These are phyloP conservation scores for Apodemia hepburni DNA, from an alignment of 2,888 invertebrate genomes.

Conservation along the genomic window DNA sequence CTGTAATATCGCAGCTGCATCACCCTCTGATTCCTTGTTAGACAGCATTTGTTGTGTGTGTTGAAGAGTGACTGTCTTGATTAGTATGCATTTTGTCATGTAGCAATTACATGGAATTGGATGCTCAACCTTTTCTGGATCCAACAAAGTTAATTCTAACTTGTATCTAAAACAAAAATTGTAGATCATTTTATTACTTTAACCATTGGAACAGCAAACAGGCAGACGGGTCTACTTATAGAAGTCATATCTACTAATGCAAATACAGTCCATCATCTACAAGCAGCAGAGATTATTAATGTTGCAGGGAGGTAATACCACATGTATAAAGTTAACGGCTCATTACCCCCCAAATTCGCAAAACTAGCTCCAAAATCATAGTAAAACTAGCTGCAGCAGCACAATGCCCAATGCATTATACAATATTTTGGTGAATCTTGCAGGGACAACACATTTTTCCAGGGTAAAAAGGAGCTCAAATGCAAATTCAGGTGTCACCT, in stretches of 20 bases:
- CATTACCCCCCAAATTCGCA: not conserved
- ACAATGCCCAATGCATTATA: too few species aligned
- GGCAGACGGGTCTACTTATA: not conserved
- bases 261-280: not conserved
- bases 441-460: too few species aligned
- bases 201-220: not conserved
- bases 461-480: too few species aligned
- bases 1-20: conserved; percentile 33
- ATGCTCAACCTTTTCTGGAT: conserved; percentile 85
- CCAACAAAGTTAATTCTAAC: conserved; percentile 84
- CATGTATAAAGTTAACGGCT: not conserved
- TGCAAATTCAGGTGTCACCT: too few species aligned
- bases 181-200: too few species aligned
- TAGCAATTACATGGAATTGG: conserved; percentile 89
- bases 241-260: too few species aligned
- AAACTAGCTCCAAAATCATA: too few species aligned
- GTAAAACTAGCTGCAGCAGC: too few species aligned
- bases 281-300: too few species aligned
- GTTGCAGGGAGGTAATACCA: too few species aligned
- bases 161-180: conserved; percentile 75
- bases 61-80: conserved; percentile 80
- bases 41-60: conserved; percentile 46
- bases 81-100: conserved; percentile 88
- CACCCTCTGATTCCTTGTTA: conserved; percentile 21
- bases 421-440: too few species aligned